These are phyloP conservation scores for Watsonalla cultraria DNA, from an alignment of 2,888 invertebrate genomes.

Conservation along the genomic window DNA sequence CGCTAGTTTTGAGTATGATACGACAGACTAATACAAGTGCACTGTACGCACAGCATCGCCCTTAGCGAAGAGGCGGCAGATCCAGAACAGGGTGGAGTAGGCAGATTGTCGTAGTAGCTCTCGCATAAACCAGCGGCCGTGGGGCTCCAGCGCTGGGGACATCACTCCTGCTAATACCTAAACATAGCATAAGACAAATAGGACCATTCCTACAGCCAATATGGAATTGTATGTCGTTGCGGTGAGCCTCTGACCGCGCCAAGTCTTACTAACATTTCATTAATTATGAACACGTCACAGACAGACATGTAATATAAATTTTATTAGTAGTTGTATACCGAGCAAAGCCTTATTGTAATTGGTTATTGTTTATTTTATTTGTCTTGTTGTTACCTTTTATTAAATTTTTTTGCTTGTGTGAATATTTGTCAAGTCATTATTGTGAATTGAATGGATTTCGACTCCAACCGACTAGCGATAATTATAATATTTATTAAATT, in stretches of 20 bases:
- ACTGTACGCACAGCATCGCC: conserved; percentile 60
- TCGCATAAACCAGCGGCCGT: conserved; percentile 76
- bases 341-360: too few relatives aligned
- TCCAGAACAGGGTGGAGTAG: conserved; percentile 76
- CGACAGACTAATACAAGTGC: background rate
- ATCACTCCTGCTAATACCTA: conserved; percentile 65
- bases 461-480: background rate
- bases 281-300: too few relatives aligned
- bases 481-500: too few relatives aligned
- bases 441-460: too few relatives aligned
- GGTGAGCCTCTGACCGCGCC: too few relatives aligned
- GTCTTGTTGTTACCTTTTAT: too few relatives aligned
- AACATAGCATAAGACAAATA: background rate
- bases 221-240: background rate
- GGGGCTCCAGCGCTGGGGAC: conserved; percentile 79
- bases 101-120: conserved; percentile 79
- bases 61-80: conserved; percentile 55
- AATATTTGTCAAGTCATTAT: background rate
- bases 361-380: too few relatives aligned
- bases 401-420: background rate
- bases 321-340: too few relatives aligned
- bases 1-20: too few relatives aligned
- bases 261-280: too few relatives aligned
- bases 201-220: background rate
- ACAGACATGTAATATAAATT: too few relatives aligned